phyloP scores from a whole-genome alignment of 1,140 invertebrate genomes.

The Dufourea novaeangliae region DNA sequence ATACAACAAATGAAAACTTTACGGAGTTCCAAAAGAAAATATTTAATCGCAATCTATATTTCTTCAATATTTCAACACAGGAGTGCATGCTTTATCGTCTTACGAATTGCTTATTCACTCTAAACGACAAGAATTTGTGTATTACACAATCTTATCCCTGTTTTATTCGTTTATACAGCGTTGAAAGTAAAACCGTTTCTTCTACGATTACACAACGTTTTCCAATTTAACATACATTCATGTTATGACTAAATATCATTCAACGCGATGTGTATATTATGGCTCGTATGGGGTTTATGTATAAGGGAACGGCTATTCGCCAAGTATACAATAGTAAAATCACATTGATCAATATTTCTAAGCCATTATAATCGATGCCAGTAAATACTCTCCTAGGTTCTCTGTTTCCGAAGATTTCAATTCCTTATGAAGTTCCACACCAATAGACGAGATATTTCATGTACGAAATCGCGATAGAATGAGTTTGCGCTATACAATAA shows the following conservation, averaged over 20 bases:
- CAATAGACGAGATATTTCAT: conserved; percentile 25
- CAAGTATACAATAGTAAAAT: conserved; percentile 57
- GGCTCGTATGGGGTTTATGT: conserved; percentile 65
- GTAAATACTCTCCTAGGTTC: conserved; percentile 14
- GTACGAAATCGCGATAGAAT: background rate
- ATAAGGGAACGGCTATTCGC: conserved; percentile 56
- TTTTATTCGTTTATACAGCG: conserved; percentile 52
- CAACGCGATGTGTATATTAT: conserved; percentile 48
- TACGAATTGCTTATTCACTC: background rate
- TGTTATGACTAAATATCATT: conserved; percentile 47
- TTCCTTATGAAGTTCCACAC: conserved; percentile 1
- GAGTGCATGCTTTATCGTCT: conserved; percentile 15
- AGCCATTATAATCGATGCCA: conserved; percentile 19
- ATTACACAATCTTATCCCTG: conserved; percentile 39
- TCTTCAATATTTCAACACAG: background rate
- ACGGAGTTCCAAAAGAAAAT: background rate
- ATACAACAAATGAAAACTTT: background rate
- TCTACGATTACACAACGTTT: conserved; percentile 51
- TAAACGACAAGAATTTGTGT: conserved; percentile 32
- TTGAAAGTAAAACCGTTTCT: conserved; percentile 48
- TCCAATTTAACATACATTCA: conserved; percentile 46
- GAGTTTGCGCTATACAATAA: background rate
- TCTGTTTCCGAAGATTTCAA: conserved; percentile 5
- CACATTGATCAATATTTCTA: conserved; percentile 44
- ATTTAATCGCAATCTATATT: background rate